A percentile compares a stretch with the other conserved stretches of the same genome.
Conservation (phyloP, 2,888 invertebrate species). For the Mesorhabditis belari region DNA sequence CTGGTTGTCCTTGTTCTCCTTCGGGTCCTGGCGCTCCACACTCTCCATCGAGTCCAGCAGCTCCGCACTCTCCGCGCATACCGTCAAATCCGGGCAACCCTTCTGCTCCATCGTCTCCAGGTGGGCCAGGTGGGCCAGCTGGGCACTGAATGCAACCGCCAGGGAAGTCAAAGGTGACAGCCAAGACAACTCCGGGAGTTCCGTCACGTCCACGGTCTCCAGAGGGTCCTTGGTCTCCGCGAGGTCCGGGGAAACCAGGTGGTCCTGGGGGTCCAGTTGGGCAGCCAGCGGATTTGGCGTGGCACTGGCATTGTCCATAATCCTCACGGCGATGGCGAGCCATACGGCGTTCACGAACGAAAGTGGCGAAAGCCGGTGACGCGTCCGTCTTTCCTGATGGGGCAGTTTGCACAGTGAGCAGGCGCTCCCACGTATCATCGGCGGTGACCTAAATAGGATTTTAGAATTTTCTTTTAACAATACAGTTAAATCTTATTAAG, state of each 20-base stretch:
- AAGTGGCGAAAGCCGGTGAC: slow-evolving; percentile 23
- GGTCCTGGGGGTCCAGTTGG: slow-evolving; percentile 40
- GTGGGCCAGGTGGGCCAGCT: slow-evolving; percentile 25
- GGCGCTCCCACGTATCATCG: slow-evolving; percentile 33
- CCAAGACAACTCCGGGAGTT: slow-evolving; percentile 24
- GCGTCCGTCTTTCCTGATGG: slow-evolving; percentile 19
- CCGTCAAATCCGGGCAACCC: slow-evolving; percentile 28
- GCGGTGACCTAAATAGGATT: slow-evolving; percentile 24
- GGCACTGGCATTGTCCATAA: slow-evolving; percentile 26
- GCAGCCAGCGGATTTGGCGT: slow-evolving; percentile 25
- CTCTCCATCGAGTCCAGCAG: slow-evolving; percentile 20
- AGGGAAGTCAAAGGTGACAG: slow-evolving; percentile 25
- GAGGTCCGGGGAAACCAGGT: slow-evolving; percentile 24
- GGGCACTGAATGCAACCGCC: slow-evolving; percentile 32
- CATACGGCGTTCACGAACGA: slow-evolving; percentile 11
- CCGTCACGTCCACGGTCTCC: slow-evolving; percentile 30
- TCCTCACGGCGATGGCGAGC: slow-evolving; percentile 13
- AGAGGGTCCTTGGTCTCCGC: slow-evolving; percentile 28
- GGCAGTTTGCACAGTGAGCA: slow-evolving; percentile 25
- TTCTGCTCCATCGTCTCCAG: slow-evolving; percentile 22
- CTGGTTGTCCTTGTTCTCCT: neutral
- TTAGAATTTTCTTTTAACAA: neutral
- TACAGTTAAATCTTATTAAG: too few relatives aligned
- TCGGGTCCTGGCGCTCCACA: slow-evolving; percentile 12
- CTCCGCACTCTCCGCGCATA: slow-evolving; percentile 2